These are phyloP conservation scores for Cuculus canorus DNA, from an alignment of 2,797 vertebrate species.

Conservation along the genomic window DNA sequence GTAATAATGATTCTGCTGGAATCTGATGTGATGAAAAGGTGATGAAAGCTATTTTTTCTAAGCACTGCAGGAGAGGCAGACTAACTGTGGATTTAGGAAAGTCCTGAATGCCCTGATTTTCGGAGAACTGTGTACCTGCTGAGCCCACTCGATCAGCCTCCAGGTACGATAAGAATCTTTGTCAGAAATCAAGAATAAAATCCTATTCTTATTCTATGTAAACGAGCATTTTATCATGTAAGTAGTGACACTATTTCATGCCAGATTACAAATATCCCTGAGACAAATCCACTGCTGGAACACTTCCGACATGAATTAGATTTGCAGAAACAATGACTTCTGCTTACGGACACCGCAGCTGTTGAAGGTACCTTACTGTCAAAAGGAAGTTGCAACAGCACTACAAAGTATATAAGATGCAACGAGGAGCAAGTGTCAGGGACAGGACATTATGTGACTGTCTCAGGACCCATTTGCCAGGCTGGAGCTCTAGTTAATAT, in stretches of 20 bases:
- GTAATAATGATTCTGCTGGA: neutral
- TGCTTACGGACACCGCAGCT: neutral
- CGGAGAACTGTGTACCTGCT: neutral
- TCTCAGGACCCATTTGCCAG: neutral
- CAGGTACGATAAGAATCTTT: neutral
- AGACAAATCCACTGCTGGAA: neutral
- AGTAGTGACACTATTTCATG: neutral
- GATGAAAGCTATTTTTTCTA: constrained; percentile 38
- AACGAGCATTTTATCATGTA: neutral
- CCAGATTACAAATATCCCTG: neutral
- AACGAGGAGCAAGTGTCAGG: neutral
- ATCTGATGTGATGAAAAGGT: constrained; percentile 36
- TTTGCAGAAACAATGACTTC: constrained; percentile 34
- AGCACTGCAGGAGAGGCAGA: neutral
- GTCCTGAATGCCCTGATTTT: neutral
- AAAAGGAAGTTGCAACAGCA: neutral
- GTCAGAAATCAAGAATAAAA: constrained; percentile 5
- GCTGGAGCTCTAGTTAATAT: neutral
- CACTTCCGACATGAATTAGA: neutral
- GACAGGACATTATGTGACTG: neutral
- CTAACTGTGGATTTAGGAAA: neutral
- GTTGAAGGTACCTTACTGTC: neutral
- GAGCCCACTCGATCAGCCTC: neutral
- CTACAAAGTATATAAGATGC: neutral
- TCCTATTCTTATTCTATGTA: neutral